Evolutionary conservation across 2,888 invertebrate genomes (phyloP), one percentile per base, ranked within the genome.

Genomic region (Rhimphoctona megacephalus): DNA sequence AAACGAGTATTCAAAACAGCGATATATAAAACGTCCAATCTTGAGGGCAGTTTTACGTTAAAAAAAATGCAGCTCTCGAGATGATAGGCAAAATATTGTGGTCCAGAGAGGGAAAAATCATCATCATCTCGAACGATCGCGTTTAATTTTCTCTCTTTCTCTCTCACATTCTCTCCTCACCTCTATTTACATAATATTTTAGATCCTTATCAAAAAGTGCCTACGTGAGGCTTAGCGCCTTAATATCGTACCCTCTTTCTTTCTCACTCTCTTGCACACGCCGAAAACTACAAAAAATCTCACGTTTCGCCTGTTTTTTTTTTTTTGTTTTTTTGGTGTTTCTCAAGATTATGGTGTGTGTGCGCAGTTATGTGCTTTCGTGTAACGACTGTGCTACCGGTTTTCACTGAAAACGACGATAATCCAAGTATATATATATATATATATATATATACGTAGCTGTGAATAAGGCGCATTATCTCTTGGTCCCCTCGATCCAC

Each of bases 111-210:
- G 46, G 69, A 70, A 79, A 79, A 73, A 85, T 85, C 74, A 87
- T 77, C 76, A 30, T 52, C 36, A 83, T 49, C 70, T 80, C 89
- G 87, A 74, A 57, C 73, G 85, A 30, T 61, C 82, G 76, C 79
- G 78, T 82, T 85, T 77, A 79, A 82, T 57, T 81, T 66, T 67
- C 74, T 61, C 66, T 81, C 85, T 84, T 81, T 72, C 81, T 22
- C 33, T 30, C 25, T 25, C 25, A 14, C 22, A 57, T 57, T 25
- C 25, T 46, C 30, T 64, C 46, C 39, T 69, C 79, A 49, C 89
- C 89, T 90, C 85, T 93, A 93, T 93, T 93, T 93, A 93, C 93
- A 93, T 93, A 93, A 93, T 93, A 91, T 92, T 92, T 90, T 79
- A 89, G 91, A 92, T 91, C 86, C 86, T 83, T 90, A 90, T 91